Conservation (phyloP, 2,797 vertebrate genomes). For the Fistularia tabacaria region DNA sequence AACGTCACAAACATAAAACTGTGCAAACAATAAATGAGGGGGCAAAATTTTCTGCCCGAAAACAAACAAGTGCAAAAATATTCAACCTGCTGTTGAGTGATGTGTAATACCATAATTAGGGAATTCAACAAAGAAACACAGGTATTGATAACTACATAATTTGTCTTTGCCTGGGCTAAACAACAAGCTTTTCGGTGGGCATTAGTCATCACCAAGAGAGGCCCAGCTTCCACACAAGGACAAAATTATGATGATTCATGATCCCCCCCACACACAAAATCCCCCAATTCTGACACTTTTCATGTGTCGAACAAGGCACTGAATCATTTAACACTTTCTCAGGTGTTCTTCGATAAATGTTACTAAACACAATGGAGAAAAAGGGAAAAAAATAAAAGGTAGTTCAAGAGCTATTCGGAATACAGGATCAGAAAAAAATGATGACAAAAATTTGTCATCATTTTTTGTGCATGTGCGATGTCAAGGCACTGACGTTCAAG, state of each 20-base stretch:
- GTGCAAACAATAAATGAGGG: background rate
- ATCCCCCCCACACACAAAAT: too few relatives aligned
- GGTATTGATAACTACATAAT: too few relatives aligned
- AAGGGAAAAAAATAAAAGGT: slow-evolving; percentile 30
- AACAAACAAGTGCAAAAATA: too few relatives aligned
- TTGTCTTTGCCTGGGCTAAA: too few relatives aligned
- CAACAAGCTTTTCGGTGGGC: slow-evolving; percentile 2
- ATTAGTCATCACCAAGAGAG: slow-evolving; percentile 43
- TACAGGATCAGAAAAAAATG: slow-evolving; percentile 31
- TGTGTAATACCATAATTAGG: background rate
- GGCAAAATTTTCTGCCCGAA: too few relatives aligned
- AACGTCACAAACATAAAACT: slow-evolving; percentile 14
- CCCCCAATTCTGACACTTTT: slow-evolving; percentile 12
- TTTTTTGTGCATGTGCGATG: too few relatives aligned
- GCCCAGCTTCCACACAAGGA: slow-evolving; percentile 59
- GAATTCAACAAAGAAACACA: too few relatives aligned
- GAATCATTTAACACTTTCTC: slow-evolving; percentile 57
- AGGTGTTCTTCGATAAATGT: slow-evolving; percentile 64
- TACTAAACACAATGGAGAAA: slow-evolving; percentile 59
- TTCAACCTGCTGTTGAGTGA: slow-evolving; percentile 2
- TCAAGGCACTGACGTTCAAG: slow-evolving; percentile 59
- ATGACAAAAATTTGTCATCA: slow-evolving; percentile 67
- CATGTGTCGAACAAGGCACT: slow-evolving; percentile 60
- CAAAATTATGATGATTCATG: slow-evolving; percentile 60
- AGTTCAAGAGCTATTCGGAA: slow-evolving; percentile 58